These are phyloP conservation scores for Myripristis jacobus DNA, from an alignment of 2,797 vertebrate species.

Conservation along the genomic window DNA sequence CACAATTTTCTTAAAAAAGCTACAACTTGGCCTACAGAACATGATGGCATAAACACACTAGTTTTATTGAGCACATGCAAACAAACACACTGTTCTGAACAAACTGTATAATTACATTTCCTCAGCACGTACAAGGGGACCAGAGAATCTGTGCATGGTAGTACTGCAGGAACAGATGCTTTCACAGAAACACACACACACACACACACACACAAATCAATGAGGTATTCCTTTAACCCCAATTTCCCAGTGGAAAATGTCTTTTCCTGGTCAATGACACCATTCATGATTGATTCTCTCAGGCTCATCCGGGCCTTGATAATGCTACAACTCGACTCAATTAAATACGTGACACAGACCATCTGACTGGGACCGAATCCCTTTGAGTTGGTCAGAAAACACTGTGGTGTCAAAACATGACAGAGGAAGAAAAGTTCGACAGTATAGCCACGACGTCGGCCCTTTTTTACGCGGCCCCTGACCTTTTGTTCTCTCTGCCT, in stretches of 20 bases:
- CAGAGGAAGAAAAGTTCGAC: constrained; percentile 19
- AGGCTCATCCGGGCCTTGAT: background rate
- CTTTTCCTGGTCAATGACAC: constrained; percentile 3
- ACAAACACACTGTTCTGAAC: constrained; percentile 5
- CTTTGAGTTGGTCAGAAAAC: background rate
- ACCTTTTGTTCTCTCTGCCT: constrained; percentile 48
- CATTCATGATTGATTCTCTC: constrained; percentile 7
- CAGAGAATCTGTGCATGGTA: no score
- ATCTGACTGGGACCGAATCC: background rate
- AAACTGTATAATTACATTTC: no score
- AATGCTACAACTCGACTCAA: background rate
- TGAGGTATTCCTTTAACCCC: constrained; percentile 2
- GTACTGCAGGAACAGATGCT: constrained; percentile 1
- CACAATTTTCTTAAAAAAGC: no score
- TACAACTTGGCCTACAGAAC: background rate
- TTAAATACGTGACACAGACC: background rate
- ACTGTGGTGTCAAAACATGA: constrained; percentile 15
- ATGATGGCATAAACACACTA: constrained; percentile 7
- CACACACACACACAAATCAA: constrained; percentile 8
- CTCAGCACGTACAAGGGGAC: no score
- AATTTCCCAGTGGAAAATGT: constrained; percentile 8
- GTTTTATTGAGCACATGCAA: background rate
- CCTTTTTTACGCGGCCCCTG: constrained; percentile 23
- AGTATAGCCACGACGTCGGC: constrained; percentile 14
- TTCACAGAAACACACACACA: background rate